Evolutionary conservation across 1,140 invertebrate genomes (phyloP), one percentile per base, ranked within the genome.

Genomic region (Andrena cerasifolii): DNA sequence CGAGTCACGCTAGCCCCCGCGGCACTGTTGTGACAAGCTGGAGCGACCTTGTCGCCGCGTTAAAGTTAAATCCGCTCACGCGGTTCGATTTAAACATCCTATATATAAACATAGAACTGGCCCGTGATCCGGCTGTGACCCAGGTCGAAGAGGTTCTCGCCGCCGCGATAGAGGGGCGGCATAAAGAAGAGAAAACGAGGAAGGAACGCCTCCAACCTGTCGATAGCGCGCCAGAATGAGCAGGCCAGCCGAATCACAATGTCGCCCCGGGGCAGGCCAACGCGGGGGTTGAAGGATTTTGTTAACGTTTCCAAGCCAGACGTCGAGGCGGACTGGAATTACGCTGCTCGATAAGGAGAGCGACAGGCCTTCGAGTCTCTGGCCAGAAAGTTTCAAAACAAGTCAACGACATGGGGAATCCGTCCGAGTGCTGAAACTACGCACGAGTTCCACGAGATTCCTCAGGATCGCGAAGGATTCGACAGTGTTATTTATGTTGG

Each of bases 1-100:
- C 45, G 58, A 73, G 68, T 65, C 77, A 65, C 70, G 70, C 59
- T 73, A 74, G 70, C 14, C 70, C n/a, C 18, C 36, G 8, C 24
- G 16, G 53, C 61, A 63, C 16, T 79, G 71, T 74, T 79, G 70
- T 74, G 77, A 79, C 71, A 79, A 79, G 58, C 77, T 74, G 61
- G 53, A 79, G 61, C 77, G 77, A 79, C 77, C 77, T 79, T 79
- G 71, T 49, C 40, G 45, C 43, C 21, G 49, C 49, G 62, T 65
- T 79, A 67, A 51, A 79, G 28, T 79, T 79, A 79, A 74, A 63
- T 79, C 71, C 77, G 71, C 53, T 74, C 68, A 56, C 67, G 61
- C 59, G 51, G 70, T 74, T 65, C 59, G 51, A 72, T 78, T 73
- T 73, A 78, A 73, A 78, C 68, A 63, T 63, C 58, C 68, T 78